Percentiles rank a stretch among this genome's conserved stretches.
phyloP scores from a whole-genome alignment of 2,113 vertebrate genomes.

The Passer domesticus region DNA sequence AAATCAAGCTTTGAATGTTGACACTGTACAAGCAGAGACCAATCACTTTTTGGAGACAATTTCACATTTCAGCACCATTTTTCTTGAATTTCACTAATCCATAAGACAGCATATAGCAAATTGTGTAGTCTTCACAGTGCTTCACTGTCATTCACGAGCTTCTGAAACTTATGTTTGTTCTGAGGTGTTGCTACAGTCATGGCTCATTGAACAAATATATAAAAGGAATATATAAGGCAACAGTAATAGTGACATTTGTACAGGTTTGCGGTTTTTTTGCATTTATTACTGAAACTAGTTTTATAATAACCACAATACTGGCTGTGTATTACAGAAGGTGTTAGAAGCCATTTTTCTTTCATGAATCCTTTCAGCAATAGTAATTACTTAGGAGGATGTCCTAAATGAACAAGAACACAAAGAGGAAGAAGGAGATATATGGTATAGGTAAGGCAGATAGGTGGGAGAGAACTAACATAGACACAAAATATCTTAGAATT shows the following conservation, averaged over 20 bases:
- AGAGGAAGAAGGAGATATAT: background rate
- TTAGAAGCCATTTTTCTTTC: background rate
- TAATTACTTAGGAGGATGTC: background rate
- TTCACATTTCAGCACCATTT: background rate
- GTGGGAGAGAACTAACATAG: background rate
- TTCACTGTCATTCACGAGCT: background rate
- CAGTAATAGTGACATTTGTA: background rate
- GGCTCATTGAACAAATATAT: background rate
- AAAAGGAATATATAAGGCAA: background rate
- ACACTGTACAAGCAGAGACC: background rate
- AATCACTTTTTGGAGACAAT: background rate
- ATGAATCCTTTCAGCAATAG: background rate
- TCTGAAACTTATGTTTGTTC: background rate
- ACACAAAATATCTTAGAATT: background rate
- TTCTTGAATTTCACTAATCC: background rate
- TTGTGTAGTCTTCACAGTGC: background rate
- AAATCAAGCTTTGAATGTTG: background rate
- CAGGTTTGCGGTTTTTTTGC: background rate
- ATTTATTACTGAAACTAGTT: background rate
- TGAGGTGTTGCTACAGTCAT: background rate
- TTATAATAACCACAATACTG: background rate
- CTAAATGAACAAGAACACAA: background rate
- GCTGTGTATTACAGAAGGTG: background rate
- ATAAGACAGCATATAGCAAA: rapidly evolving
- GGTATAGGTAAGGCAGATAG: background rate